phyloP scores from a whole-genome alignment of 2,113 vertebrate species.

The Elgaria multicarinata region DNA sequence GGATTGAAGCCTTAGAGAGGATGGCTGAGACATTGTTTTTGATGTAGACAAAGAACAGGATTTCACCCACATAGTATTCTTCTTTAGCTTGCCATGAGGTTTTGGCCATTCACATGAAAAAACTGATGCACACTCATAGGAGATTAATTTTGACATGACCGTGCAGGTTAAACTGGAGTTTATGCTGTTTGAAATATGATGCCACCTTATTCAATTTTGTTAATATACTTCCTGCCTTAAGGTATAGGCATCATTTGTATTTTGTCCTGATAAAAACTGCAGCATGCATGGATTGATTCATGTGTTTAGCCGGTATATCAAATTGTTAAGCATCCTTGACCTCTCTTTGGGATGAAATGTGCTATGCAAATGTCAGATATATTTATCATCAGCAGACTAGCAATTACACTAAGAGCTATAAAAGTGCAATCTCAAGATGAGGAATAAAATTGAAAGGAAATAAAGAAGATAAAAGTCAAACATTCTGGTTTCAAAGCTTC shows the following conservation, averaged over 20 bases:
- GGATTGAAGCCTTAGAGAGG: neutral
- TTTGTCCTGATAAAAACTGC: neutral
- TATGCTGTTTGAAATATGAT: slow-evolving; percentile 9
- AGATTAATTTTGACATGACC: neutral
- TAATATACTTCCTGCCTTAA: slow-evolving; percentile 13
- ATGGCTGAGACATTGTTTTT: neutral
- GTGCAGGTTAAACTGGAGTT: slow-evolving; percentile 13
- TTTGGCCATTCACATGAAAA: neutral
- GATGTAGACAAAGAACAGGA: neutral
- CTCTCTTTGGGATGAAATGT: slow-evolving; percentile 34
- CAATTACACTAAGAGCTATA: neutral
- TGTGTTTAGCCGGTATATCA: slow-evolving; percentile 12
- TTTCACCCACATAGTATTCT: neutral
- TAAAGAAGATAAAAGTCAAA: neutral
- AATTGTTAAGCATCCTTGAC: slow-evolving; percentile 23
- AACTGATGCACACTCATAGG: neutral
- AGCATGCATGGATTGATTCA: neutral
- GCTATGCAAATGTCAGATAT: slow-evolving; percentile 31
- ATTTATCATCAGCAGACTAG: slow-evolving; percentile 8
- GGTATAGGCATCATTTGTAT: neutral
- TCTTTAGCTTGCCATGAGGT: neutral
- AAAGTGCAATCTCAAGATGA: slow-evolving; percentile 9
- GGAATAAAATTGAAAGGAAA: slow-evolving; percentile 5
- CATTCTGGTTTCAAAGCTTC: neutral
- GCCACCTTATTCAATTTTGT: neutral